Percentiles rank a stretch among this genome's conserved stretches.
phyloP scores from a whole-genome alignment of 2,888 invertebrate genomes.

The Lycocerus yunnanus region DNA sequence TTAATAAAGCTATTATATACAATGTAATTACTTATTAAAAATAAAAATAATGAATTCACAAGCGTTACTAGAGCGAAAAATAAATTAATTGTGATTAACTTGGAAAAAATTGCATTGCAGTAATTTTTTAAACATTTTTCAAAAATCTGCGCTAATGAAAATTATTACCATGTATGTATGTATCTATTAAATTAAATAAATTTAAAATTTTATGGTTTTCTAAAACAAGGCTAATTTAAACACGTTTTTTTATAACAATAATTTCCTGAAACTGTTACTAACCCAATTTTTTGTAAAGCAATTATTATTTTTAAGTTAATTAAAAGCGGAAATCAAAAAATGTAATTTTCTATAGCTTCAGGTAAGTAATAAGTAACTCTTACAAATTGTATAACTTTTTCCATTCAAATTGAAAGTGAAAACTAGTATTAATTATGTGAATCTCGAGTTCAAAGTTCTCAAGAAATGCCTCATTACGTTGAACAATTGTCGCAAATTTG shows the following conservation, averaged over 20 bases:
- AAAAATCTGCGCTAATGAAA: neutral
- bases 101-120: neutral
- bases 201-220: neutral
- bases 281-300: neutral
- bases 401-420: neutral
- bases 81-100: neutral
- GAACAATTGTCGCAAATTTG: neutral
- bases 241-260: neutral
- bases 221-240: neutral
- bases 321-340: neutral
- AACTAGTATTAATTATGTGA: conserved; percentile 2
- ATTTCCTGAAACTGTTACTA: neutral
- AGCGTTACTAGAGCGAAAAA: neutral
- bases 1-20: neutral
- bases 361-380: neutral
- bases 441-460: conserved; percentile 6
- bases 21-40: neutral
- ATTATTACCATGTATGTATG: neutral
- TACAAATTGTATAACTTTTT: neutral
- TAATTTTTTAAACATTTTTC: neutral
- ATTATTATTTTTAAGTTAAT: neutral
- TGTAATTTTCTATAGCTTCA: neutral
- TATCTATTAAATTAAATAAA: neutral
- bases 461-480: neutral
- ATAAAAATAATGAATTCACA: neutral